Base-by-base conservation (phyloP, 2,113 vertebrate genomes). In the Dissostichus mawsoni region DNA sequence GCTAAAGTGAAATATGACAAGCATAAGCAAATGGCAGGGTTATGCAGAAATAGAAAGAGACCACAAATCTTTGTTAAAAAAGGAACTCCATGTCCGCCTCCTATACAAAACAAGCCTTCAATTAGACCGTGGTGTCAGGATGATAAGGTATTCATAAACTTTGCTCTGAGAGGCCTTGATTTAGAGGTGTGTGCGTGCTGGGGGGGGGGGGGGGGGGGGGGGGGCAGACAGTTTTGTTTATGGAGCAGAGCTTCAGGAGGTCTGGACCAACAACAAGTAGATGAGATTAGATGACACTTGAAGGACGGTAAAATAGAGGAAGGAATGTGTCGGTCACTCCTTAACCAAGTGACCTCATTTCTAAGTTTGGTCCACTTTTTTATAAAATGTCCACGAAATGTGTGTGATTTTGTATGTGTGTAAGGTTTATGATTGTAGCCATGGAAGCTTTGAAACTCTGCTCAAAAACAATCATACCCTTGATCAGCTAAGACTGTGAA, bases 301-400 rank as follows among this genome's bases (percentile, higher is more conserved):
- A 14, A 75, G 69, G 64, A 71, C 45, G 20, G n/a, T 41, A 0
- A 76, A 56, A 57, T 61, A 71, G 16, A 51, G 25, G 55, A 13
- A 88, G 71, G 69, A 87, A 88, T 80, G 57, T 66, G 57, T 47
- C 51, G 48, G 36, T 74, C 76, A 61, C 41, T 79, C 55, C 66
- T 71, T 29, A 23, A 51, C 29, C 45, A 47, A 13, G 45, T 14
- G 13, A 56, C 78, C 7, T 86, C 52, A 23, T 64, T 48, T 67
- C 65, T 36, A 14, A 0, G 4, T 70, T 78, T 69, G 33, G 18
- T 73, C 48, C 9, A 59, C 20, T 13, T 75, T 18, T 59, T 58
- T 13, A 20, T 8, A 3, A 23, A 77, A 58, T 29, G 1, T 58
- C 25, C 7, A n/a, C 36, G 53, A 45, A 25, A 45, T 57, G 59